phyloP scores from a whole-genome alignment of 2,888 invertebrate species.

The Embidobia sp. region DNA sequence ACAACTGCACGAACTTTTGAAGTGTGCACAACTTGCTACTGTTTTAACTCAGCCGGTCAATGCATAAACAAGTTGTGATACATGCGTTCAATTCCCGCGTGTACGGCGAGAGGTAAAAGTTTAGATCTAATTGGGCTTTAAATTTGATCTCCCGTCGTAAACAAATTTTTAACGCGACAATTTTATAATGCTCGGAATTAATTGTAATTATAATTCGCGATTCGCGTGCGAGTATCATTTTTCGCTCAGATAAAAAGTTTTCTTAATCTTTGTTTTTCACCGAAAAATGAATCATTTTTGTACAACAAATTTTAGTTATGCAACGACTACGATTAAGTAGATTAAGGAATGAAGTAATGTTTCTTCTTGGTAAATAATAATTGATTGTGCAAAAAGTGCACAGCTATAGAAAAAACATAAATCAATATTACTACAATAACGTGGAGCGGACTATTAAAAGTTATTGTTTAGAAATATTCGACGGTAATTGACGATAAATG shows the following conservation, averaged over 20 bases:
- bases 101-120: conserved; percentile 3
- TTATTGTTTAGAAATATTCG: too few species aligned
- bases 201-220: background rate
- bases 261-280: background rate
- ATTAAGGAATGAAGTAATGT: conserved; percentile 4
- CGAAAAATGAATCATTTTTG: background rate
- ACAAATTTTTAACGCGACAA: conserved; percentile 4
- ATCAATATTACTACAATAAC: background rate
- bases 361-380: background rate
- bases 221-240: too few species aligned
- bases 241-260: too few species aligned
- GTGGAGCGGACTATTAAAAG: too few species aligned
- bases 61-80: conserved; percentile 4
- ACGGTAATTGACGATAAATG: too few species aligned
- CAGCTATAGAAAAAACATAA: background rate
- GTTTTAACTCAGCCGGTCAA: conserved; percentile 18
- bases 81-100: conserved; percentile 13
- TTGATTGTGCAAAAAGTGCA: background rate
- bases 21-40: too few species aligned
- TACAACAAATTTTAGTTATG: background rate
- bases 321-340: background rate
- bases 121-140: conserved; percentile 11
- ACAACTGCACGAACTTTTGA: too few species aligned
- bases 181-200: background rate
- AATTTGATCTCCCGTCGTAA: conserved; percentile 9